phyloP scores from a whole-genome alignment of 2,113 vertebrate genomes.

The Sebastes fasciatus region DNA sequence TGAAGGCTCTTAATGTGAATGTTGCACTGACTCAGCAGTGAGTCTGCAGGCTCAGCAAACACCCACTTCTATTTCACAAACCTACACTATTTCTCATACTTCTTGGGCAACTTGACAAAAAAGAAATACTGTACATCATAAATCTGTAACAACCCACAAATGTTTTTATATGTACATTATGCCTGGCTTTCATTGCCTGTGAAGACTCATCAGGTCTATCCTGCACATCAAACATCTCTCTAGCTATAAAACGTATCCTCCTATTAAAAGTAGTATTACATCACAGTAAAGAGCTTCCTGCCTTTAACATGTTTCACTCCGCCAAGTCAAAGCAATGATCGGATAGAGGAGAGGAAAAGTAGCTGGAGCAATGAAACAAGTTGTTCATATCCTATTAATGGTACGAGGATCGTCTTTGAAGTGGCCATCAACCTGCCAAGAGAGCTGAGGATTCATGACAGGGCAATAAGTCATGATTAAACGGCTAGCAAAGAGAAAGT shows the following conservation, averaged over 20 bases:
- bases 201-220: background rate
- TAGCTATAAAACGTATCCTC: slow-evolving; percentile 19
- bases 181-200: background rate
- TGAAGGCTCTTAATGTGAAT: slow-evolving; percentile 15
- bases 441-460: background rate
- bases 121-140: slow-evolving; percentile 9
- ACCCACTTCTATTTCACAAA: background rate
- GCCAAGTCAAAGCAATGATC: background rate
- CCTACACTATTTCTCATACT: slow-evolving; percentile 9
- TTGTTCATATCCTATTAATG: slow-evolving; percentile 1
- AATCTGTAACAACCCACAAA: slow-evolving; percentile 21
- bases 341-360: background rate
- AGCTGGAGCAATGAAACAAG: background rate
- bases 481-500: slow-evolving; percentile 6
- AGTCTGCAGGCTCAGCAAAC: slow-evolving; percentile 19
- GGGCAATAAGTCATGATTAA: slow-evolving; percentile 33
- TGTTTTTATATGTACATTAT: slow-evolving; percentile 6
- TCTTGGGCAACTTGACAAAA: background rate
- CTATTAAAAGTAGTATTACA: slow-evolving; percentile 21
- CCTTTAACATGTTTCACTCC: slow-evolving; percentile 19
- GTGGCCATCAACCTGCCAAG: slow-evolving; percentile 13
- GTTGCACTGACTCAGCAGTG: background rate
- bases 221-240: slow-evolving; percentile 14
- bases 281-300: slow-evolving; percentile 42
- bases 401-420: background rate